Conservation (phyloP, 1,140 invertebrate species). For the Leptinotarsa undecemlineata region DNA sequence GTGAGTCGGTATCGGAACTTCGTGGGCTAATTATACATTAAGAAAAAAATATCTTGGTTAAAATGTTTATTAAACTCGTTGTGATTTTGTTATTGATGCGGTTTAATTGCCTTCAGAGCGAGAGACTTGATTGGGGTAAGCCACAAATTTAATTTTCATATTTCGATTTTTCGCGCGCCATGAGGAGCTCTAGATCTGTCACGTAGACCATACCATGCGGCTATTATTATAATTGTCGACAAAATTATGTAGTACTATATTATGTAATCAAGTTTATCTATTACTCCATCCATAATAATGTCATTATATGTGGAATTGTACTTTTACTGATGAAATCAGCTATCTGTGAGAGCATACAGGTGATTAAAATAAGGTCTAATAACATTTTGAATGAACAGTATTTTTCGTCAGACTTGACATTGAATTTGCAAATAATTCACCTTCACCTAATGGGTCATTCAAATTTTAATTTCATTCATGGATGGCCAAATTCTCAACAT, state of each 20-base stretch:
- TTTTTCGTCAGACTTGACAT: too few relatives aligned
- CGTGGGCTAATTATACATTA: slow-evolving; percentile 13
- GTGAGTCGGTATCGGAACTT: slow-evolving; percentile 20
- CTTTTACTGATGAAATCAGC: too few relatives aligned
- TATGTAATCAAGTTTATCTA: slow-evolving; percentile 13
- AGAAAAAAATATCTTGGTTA: slow-evolving; percentile 12
- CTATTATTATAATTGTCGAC: not conserved
- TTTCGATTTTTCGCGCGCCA: slow-evolving; percentile 36
- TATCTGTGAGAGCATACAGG: too few relatives aligned
- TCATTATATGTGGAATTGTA: too few relatives aligned
- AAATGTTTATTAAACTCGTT: slow-evolving; percentile 44
- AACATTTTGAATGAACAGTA: too few relatives aligned
- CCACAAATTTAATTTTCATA: slow-evolving; percentile 30
- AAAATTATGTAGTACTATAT: not conserved
- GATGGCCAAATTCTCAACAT: too few relatives aligned
- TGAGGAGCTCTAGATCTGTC: slow-evolving; percentile 33
- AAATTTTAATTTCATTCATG: too few relatives aligned
- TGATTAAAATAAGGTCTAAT: too few relatives aligned
- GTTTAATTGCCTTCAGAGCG: slow-evolving; percentile 17
- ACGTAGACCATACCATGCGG: slow-evolving; percentile 38
- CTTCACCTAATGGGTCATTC: too few relatives aligned
- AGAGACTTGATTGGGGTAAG: slow-evolving; percentile 47
- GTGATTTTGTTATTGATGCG: slow-evolving; percentile 32
- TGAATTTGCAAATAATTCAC: too few relatives aligned
- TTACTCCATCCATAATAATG: not conserved